Base-by-base conservation (phyloP, 2,113 vertebrate species). In the Pseudopipra pipra region DNA sequence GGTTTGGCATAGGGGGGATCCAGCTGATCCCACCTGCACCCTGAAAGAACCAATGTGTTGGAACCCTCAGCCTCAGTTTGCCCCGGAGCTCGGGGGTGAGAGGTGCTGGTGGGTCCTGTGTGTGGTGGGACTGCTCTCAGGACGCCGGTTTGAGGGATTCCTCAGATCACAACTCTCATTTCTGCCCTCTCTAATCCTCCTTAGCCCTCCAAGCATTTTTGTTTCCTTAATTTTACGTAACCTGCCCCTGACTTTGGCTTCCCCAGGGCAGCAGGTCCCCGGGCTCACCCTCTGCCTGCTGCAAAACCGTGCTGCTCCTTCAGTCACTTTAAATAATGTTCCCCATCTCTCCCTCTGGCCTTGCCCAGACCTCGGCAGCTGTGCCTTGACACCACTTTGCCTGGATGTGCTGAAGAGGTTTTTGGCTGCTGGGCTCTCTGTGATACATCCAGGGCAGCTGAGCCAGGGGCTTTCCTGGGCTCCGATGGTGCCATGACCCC, bases 401-500 rank as follows among this genome's bases (percentile, higher is more conserved):
- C 70, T 1, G 0, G n/a, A 13, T 1, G 1, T 14, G 20, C 61
- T 30, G 30, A 35, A 78, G 77, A 55, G 31, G 22, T 28, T 58
- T 41, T 25, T 65, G 66, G 65, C 74, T 9, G 7, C 61, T 54
- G 75, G 56, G 41, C 22, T 52, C 22, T 25, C 46, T 35, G 41
- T 15, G 54, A 6, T 14, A 14, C 39, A 22, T 9, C 43, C 83
- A 54, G 21, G 31, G 31, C 3, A 6, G 55, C 35, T 47, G 58
- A 39, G 20, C 25, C 81, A 43, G 73, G 39, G 17, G 3, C 30
- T 85, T 30, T 41, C 35, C 9, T 0, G 0, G 19, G 51, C 41
- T 15, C 65, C 13, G 16, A 2, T 1, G 5, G 20, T 44, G 37
- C 37, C 62, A 30, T 0, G 0, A 62, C 24, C 43, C 72, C 18